phyloP scores from a whole-genome alignment of 2,888 invertebrate species.

The Mythimna loreyi region DNA sequence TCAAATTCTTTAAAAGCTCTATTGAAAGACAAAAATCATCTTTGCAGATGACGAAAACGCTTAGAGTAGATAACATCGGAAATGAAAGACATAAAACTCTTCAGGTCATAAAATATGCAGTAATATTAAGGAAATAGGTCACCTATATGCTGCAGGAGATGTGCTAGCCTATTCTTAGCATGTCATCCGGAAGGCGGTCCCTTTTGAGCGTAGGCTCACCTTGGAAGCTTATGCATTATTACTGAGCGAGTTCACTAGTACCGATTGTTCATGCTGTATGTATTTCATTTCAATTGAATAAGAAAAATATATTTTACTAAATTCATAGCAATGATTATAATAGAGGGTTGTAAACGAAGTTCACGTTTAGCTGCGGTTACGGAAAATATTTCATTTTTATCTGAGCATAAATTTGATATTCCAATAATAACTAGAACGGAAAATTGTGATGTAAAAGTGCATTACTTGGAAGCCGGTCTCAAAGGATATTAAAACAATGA shows the following conservation, averaged over 20 bases:
- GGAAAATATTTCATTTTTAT: conserved; percentile 9
- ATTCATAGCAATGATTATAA: background rate
- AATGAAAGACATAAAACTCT: conserved; percentile 42
- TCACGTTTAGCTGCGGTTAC: background rate
- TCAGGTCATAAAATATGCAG: conserved; percentile 43
- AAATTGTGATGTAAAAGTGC: conserved; percentile 39
- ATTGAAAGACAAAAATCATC: conserved; percentile 13
- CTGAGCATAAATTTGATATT: conserved; percentile 6
- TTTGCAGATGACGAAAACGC: background rate
- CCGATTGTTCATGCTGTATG: conserved; percentile 20
- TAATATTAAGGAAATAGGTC: conserved; percentile 54
- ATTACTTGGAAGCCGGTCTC: conserved; percentile 48
- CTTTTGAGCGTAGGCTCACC: conserved; percentile 30
- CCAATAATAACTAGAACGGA: conserved; percentile 23
- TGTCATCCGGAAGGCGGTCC: conserved; percentile 27
- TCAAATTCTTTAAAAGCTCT: conserved; percentile 9
- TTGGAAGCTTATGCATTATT: conserved; percentile 32
- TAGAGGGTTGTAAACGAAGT: background rate
- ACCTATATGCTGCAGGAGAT: conserved; percentile 34
- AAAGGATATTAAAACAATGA: conserved; percentile 64
- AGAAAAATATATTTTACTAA: background rate
- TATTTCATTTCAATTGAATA: conserved; percentile 9
- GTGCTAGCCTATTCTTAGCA: conserved; percentile 36
- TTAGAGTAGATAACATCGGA: conserved; percentile 15
- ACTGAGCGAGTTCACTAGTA: conserved; percentile 3